Evolutionary conservation across 35 echinoderm and acorn worm species (phyloP), one percentile per base, ranked within the genome.

Genomic region (Lytechinus pictus): DNA sequence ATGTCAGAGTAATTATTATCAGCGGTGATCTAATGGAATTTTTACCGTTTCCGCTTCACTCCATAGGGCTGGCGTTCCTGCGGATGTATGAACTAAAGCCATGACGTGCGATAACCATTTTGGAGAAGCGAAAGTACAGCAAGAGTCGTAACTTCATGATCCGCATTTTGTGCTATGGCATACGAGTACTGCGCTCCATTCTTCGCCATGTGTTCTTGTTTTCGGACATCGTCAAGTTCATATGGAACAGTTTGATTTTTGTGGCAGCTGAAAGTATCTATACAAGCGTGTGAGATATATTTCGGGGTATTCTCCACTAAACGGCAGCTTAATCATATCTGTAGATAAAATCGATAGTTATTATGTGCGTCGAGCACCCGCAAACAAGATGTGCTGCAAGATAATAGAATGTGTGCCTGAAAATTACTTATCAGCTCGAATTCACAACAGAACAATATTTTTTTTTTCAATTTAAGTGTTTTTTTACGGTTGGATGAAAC

Each of bases 1-100:
- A 79, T 79, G 66, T 79, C 4, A n/a, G 14, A 79, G n/a, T 24
- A 79, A 13, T 79, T 21, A 72, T 21, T 72, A 24, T 79, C 19
- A 79, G n/a, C 66, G 66, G 66, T 79, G n/a, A 79, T 79, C 21
- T 79, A 79, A 79, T 79, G 66, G 66, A 79, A 4, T n/a, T 79
- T n/a, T 79, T 79, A 79, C 66, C 66, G 66, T 79, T 90, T 90
- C 16, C 88, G 88, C 88, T 90, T 90, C 88, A 90, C 88, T 90
- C 88, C 52, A 54, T 90, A 90, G 88, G 88, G 5, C 88, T 54
- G 28, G 88, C 52, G 24, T n/a, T 90, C 7, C 88, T 90, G 88
- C 28, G 6, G 88, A 44, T 90, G 88, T 90, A 52, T 90, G 88
- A 90, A 52, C 88, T 90, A 14, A 52, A 52, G 16, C 88, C 88